Evolutionary conservation across 2,888 invertebrate genomes (phyloP), one percentile per base, ranked within the genome.

Genomic region (Sarcophaga carnaria): DNA sequence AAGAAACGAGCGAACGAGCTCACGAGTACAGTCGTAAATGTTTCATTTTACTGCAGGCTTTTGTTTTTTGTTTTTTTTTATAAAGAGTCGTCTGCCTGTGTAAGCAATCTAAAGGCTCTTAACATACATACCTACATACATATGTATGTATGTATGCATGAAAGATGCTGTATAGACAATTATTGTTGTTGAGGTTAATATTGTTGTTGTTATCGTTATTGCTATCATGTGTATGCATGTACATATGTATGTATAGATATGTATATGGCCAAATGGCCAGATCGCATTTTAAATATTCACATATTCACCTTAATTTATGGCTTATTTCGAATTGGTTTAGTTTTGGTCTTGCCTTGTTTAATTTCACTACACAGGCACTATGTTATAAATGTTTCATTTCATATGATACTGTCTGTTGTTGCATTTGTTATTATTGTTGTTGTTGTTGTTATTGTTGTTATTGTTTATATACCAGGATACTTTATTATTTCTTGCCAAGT

Each of bases 261-360:
- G 5, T 10, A 3, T 2, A 54, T 54, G 54, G 5, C 4, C 54
- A 54, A 5, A 54, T 54, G 10, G 54, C 14, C 54, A 54, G 82
- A 72, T 82, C 80, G 76, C 84, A 80, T 84, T 84, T 86, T 86
- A 80, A 81, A 87, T 87, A 87, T 87, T 87, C 87, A 87, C 87
- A 87, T 87, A 79, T 71, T 87, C 81, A 79, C 84, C 81, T 84
- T 87, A 87, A 87, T 87, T 87, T 87, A 87, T 87, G 83, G 84
- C 84, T 87, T 87, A 87, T 87, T 87, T 87, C 81, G 87, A 84
- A 83, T 83, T 86, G 80, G 79, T 86, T 83, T 80, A 83, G 81
- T 69, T 85, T 82, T 69, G 80, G 76, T 82, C 62, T 66, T 54
- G 60, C 25, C 17, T 37, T 74, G n/a, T 60, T 63, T 11, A 11